Evolutionary conservation across 1,140 invertebrate species (phyloP).

Genomic region (Drepana arcuata): DNA sequence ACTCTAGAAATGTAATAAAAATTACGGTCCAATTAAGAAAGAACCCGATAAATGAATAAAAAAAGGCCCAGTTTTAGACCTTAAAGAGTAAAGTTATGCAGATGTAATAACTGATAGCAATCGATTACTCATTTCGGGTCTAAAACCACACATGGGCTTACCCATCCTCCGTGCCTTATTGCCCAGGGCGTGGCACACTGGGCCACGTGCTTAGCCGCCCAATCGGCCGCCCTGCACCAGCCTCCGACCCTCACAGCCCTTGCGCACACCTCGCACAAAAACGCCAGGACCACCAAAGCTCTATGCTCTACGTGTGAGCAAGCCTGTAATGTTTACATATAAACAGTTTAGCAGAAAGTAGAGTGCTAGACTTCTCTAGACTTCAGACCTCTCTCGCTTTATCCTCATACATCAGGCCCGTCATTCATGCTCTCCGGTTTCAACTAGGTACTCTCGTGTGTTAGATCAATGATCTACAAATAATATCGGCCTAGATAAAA

Average conservation of each 20-base stretch:
- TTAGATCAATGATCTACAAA: too few species aligned
- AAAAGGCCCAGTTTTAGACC: too few species aligned
- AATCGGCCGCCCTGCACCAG: conserved; percentile 56
- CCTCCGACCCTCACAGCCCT: conserved; percentile 49
- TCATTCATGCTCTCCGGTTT: too few species aligned
- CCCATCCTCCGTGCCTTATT: conserved; percentile 56
- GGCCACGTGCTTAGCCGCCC: conserved; percentile 54
- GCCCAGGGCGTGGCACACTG: conserved; percentile 60
- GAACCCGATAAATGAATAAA: background rate
- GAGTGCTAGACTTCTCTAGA: too few species aligned
- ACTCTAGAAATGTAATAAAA: conserved; percentile 34
- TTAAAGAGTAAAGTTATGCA: too few species aligned
- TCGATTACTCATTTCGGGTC: background rate
- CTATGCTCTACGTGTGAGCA: conserved; percentile 50
- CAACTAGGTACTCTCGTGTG: too few species aligned
- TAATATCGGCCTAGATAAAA: too few species aligned
- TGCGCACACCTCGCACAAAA: conserved; percentile 52
- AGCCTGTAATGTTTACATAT: conserved; percentile 37
- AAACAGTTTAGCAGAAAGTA: too few species aligned
- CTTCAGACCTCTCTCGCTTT: too few species aligned
- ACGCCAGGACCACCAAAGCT: conserved; percentile 49
- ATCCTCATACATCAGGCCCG: too few species aligned
- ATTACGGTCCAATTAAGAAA: background rate
- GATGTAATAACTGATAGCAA: too few species aligned
- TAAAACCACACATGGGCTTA: conserved; percentile 14